These are phyloP conservation scores for Antheraea mylitta DNA, from an alignment of 1,140 invertebrate species.

Conservation along the genomic window DNA sequence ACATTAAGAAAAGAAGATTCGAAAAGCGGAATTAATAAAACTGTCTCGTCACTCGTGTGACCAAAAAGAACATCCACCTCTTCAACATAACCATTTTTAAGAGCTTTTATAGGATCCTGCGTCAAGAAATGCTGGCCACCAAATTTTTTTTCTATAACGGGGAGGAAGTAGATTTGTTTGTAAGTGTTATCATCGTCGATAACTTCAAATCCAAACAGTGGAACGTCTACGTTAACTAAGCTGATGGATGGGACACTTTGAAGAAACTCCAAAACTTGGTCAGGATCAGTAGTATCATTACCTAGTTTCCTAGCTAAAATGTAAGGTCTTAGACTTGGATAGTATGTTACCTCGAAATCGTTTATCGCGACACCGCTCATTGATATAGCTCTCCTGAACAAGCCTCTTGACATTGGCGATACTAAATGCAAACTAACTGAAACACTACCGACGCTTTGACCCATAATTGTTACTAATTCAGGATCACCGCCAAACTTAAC, in stretches of 20 bases:
- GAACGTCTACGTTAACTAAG: conserved; percentile 46
- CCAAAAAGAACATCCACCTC: conserved; percentile 80
- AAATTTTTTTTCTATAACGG: conserved; percentile 57
- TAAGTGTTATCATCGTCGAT: conserved; percentile 20
- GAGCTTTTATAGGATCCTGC: conserved; percentile 39
- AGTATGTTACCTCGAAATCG: conserved; percentile 32
- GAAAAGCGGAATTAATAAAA: conserved; percentile 20
- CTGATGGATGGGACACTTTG: conserved; percentile 56
- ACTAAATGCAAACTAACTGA: conserved; percentile 34
- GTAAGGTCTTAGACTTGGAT: conserved; percentile 35
- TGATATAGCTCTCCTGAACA: conserved; percentile 42
- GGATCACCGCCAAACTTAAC: conserved; percentile 85
- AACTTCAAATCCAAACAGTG: conserved; percentile 37
- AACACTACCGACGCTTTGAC: conserved; percentile 83
- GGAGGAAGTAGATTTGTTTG: conserved; percentile 39
- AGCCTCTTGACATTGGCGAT: conserved; percentile 67
- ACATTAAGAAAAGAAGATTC: conserved; percentile 9
- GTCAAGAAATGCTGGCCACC: conserved; percentile 46
- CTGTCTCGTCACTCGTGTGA: conserved; percentile 76
- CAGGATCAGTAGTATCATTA: conserved; percentile 31
- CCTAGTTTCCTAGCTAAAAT: conserved; percentile 38
- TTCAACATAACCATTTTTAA: conserved; percentile 62
- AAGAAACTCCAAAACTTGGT: conserved; percentile 67
- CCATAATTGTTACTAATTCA: conserved; percentile 87
- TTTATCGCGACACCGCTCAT: conserved; percentile 44